Percentiles rank a stretch among this genome's conserved stretches.
Conservation (phyloP, 2,888 invertebrate genomes). For the Electrophaes corylata region DNA sequence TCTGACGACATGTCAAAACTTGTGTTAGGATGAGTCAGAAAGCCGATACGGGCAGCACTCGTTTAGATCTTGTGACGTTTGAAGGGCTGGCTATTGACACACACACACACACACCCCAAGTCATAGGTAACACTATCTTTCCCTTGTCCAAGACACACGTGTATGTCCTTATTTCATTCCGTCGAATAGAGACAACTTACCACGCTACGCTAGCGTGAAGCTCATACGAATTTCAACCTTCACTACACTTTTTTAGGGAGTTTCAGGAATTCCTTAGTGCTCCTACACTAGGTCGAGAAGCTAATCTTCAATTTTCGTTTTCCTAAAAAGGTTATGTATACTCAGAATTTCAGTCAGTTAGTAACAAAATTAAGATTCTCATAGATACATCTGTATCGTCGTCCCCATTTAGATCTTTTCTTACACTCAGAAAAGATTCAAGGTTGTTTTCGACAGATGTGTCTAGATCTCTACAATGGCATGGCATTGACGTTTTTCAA, state of each 20-base stretch:
- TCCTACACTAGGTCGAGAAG: too few relatives aligned
- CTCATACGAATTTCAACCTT: too few relatives aligned
- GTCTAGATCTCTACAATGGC: background rate
- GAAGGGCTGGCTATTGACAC: background rate
- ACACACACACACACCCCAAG: background rate
- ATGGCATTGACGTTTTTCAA: background rate
- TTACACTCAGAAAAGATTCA: background rate
- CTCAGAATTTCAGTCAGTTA: too few relatives aligned
- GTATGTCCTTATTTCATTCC: too few relatives aligned
- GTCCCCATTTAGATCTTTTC: background rate
- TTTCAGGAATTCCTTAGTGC: too few relatives aligned
- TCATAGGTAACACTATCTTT: too few relatives aligned
- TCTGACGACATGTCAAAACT: constrained; percentile 17
- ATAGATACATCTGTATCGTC: background rate
- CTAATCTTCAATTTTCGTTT: too few relatives aligned
- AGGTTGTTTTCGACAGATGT: background rate
- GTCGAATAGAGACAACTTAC: too few relatives aligned
- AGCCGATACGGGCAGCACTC: constrained; percentile 14
- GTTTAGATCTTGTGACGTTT: constrained; percentile 2
- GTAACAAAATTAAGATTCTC: background rate
- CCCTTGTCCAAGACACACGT: too few relatives aligned
- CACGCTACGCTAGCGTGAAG: too few relatives aligned
- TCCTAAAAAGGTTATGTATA: too few relatives aligned
- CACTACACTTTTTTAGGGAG: too few relatives aligned
- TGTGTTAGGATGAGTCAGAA: constrained; percentile 29